Evolutionary conservation across 2,113 vertebrate genomes (phyloP), one percentile per base, ranked within the genome.

Genomic region (Salvelinus sp.): DNA sequence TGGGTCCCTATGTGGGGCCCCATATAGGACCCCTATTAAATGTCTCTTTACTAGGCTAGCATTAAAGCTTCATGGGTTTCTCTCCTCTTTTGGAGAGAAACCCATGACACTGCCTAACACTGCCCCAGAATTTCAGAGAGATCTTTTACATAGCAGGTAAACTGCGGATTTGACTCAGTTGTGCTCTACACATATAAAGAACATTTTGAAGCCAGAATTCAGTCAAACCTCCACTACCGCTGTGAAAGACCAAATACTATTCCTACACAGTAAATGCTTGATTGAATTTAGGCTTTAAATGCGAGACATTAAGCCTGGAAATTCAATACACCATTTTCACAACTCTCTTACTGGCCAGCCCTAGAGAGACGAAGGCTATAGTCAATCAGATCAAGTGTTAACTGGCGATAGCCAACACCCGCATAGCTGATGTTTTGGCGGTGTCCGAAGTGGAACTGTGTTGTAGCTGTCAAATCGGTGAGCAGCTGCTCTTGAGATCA

Each of bases 171-270:
- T 33, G 5, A 33, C 33, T 33, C 33, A 7, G 33, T 33, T 33
- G 33, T 84, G 80, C 76, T 71, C 44, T 5, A 54, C 23, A 54
- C 14, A 54, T 54, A 54, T 50, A 57, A 84, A 83, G 82, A 75
- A 87, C 86, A 79, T 79, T 70, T 69, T 50, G 80, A 87, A 84
- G 77, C 87, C 83, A 85, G 86, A 79, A 71, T 66, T 10, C 28
- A 85, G 79, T 66, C 28, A 58, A 65, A n/a, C 67, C 54, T 74
- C 69, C n/a, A 80, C 48, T 69, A 57, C 44, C 74, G 75, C 77
- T 69, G 73, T 65, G 74, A 83, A 69, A 23, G 74, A 83, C 84
- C 74, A 70, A 62, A 22, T 63, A 25, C 77, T 81, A 72, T 38
- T 74, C 79, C 67, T 76, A 73, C 75, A 68, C 76, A 79, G 75